Conservation (phyloP, 1,140 invertebrate species). For the Charaxes varanes region DNA sequence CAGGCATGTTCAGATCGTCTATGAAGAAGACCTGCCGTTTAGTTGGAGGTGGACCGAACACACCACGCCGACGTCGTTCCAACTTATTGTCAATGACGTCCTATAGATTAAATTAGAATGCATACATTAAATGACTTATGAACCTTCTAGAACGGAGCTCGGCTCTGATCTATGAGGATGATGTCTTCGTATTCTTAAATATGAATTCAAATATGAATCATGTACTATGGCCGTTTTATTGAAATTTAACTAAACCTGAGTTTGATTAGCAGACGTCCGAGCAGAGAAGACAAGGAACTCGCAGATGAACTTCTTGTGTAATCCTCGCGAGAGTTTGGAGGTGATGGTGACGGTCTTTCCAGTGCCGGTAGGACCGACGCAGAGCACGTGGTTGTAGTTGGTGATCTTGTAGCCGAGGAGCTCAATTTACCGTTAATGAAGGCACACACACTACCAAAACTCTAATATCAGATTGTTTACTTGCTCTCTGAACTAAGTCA, state of each 20-base stretch:
- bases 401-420: constrained; percentile 77
- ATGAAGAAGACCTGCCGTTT: constrained; percentile 89
- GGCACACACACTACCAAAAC: too few relatives aligned
- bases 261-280: constrained; percentile 84
- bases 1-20: constrained; percentile 95
- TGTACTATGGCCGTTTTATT: too few relatives aligned
- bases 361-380: constrained; percentile 88
- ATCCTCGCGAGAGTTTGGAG: constrained; percentile 76
- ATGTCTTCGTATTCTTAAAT: too few relatives aligned
- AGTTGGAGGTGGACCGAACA: constrained; percentile 86
- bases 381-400: constrained; percentile 79
- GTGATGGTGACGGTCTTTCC: constrained; percentile 87
- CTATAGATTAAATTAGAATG: too few relatives aligned
- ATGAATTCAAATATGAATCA: too few relatives aligned
- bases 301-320: constrained; percentile 82
- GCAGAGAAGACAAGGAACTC: constrained; percentile 88
- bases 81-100: constrained; percentile 87
- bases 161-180: too few relatives aligned
- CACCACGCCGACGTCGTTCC: constrained; percentile 84
- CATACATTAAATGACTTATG: too few relatives aligned
- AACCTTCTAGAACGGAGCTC: too few relatives aligned
- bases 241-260: too few relatives aligned
- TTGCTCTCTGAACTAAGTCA: too few relatives aligned
- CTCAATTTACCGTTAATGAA: too few relatives aligned
- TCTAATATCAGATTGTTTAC: too few relatives aligned